Evolutionary conservation across 2,888 invertebrate species (phyloP), one percentile per base, ranked within the genome.

Genomic region (Aphidius colemani): DNA sequence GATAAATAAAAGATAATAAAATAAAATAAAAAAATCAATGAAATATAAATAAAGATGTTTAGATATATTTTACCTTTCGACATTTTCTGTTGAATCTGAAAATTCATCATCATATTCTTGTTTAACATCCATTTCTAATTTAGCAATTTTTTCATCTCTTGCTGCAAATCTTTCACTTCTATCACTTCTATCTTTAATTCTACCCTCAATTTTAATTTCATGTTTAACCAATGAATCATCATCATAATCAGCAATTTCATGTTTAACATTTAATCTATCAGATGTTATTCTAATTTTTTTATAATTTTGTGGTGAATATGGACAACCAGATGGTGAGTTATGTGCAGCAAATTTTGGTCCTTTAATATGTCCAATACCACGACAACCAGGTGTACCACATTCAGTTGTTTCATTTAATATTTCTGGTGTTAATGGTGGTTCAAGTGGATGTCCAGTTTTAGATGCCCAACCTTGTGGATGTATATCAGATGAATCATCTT

Each of bases 391-490:
- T 50, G 92, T 92, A 7, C 92, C 91, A 82, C 96, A 96, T 71
- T 89, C 87, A 45, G 90, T 86, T 53, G 83, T 82, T 57, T 86
- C 84, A 6, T 84, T 84, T 30, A 87, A 81, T 78, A 89, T 90
- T 76, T 89, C 89, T 9, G 86, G 86, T 60, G 88, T 90, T 53
- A 94, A 86, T 10, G 96, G 96, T 8, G 92, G 89, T 79, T 95
- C 93, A 40, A 96, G 83, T 0, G 92, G 91, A 81, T 96, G 96
- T 2, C 90, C 91, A 1, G 95, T 95, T 83, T 93, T 93, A 68
- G 89, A 86, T 79, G 95, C 95, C 95, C 96, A 97, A 45, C 93
- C 93, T 67, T 93, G 89, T 0, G 96, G 96, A 84, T 96, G 95
- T 73, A 97, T 87, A 82, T 96, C 95, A 0, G 92, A 88, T 70